These are phyloP conservation scores for Rhynchonema sp. DNA, from an alignment of 2,888 invertebrate species.

Conservation along the genomic window DNA sequence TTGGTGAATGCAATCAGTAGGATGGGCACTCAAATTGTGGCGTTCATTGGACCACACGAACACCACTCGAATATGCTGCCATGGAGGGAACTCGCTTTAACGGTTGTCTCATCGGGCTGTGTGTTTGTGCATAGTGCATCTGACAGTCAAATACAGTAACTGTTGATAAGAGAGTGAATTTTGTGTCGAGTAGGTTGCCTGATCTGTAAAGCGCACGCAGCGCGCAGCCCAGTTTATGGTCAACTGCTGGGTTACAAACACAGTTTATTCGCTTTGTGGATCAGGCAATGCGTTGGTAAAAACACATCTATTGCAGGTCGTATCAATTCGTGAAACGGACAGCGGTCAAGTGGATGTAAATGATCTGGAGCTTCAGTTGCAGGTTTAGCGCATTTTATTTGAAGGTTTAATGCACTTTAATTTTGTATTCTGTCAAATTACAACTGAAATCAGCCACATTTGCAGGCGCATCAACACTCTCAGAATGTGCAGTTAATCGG, in stretches of 20 bases:
- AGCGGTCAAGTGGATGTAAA: background rate
- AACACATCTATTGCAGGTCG: background rate
- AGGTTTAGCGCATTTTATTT: background rate
- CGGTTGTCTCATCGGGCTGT: too few relatives aligned
- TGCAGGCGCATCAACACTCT: background rate
- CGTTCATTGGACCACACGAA: slow-evolving; percentile 60
- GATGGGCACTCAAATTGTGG: slow-evolving; percentile 28
- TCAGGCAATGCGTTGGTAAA: background rate
- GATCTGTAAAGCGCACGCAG: too few relatives aligned
- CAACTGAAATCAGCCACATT: background rate
- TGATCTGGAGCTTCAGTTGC: background rate
- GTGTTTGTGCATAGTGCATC: too few relatives aligned
- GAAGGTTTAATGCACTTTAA: background rate
- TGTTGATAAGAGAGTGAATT: too few relatives aligned
- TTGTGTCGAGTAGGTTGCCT: too few relatives aligned
- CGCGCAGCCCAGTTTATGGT: too few relatives aligned
- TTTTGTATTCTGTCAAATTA: background rate
- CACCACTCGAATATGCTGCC: slow-evolving; percentile 56
- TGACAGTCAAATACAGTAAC: too few relatives aligned
- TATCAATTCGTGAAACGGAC: background rate
- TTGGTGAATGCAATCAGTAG: slow-evolving; percentile 46
- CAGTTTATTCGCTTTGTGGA: too few relatives aligned
- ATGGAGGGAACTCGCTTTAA: slow-evolving; percentile 58
- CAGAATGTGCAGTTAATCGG: slow-evolving; percentile 46
- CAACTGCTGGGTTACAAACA: too few relatives aligned